Conservation (phyloP, 2,113 vertebrate species). For the Bujurquina vittata region DNA sequence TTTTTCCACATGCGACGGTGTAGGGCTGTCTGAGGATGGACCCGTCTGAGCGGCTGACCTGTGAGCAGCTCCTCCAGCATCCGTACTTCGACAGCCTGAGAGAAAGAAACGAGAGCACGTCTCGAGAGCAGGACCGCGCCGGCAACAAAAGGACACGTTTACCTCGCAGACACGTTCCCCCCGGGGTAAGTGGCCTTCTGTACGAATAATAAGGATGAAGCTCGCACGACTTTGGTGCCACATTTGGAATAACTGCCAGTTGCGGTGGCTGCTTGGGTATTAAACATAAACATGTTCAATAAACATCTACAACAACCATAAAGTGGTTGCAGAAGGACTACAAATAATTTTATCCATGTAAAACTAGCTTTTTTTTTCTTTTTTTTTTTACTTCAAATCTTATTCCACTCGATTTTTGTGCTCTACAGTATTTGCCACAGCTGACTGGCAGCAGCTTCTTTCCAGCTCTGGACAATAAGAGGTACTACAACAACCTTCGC, state of each 20-base stretch:
- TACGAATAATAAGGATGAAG: background rate
- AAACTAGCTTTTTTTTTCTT: background rate
- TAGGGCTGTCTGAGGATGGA: conserved; percentile 93
- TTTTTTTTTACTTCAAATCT: background rate
- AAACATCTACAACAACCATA: too few relatives aligned
- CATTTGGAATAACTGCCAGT: background rate
- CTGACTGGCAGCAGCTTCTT: conserved; percentile 86
- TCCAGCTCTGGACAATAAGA: conserved; percentile 89
- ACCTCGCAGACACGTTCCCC: conserved; percentile 82
- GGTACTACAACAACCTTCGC: conserved; percentile 84
- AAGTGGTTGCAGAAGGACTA: background rate
- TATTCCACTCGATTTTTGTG: background rate
- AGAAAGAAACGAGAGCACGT: conserved; percentile 69
- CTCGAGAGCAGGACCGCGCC: conserved; percentile 77
- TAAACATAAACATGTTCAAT: too few relatives aligned
- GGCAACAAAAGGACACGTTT: conserved; percentile 76
- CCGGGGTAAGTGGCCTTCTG: conserved; percentile 78
- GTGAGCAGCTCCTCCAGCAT: conserved; percentile 90
- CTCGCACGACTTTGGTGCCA: background rate
- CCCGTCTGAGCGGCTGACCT: conserved; percentile 86
- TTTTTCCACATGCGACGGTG: background rate
- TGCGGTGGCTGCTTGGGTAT: background rate
- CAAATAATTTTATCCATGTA: background rate
- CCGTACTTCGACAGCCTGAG: conserved; percentile 89
- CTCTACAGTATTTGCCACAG: conserved; percentile 88